Conservation (phyloP, 2,888 invertebrate genomes). For the Thera britannica region DNA sequence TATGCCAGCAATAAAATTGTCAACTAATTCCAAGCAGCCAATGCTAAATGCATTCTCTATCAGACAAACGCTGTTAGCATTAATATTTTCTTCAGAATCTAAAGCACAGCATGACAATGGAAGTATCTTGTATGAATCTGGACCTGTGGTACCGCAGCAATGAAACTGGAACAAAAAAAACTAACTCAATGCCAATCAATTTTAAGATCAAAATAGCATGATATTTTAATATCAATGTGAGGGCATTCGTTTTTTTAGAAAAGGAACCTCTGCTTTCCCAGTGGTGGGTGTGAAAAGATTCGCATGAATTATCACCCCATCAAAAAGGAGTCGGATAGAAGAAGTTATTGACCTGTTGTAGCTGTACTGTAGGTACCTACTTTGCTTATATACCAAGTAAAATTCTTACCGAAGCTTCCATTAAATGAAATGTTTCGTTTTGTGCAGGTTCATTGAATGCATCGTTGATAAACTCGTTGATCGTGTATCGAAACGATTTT, state of each 20-base stretch:
- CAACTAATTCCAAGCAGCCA: constrained; percentile 13
- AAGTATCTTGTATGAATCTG: constrained; percentile 19
- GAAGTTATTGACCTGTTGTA: too few species aligned
- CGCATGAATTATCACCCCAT: too few species aligned
- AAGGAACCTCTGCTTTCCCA: too few species aligned
- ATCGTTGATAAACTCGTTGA: not conserved
- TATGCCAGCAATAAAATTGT: not conserved
- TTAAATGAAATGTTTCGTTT: constrained; percentile 14
- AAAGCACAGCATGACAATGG: constrained; percentile 15
- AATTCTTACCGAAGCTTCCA: constrained; percentile 17
- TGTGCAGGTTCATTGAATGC: constrained; percentile 5
- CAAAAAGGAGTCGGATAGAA: too few species aligned
- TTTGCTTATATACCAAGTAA: not conserved
- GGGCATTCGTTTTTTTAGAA: too few species aligned
- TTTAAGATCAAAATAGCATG: not conserved
- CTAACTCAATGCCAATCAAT: not conserved
- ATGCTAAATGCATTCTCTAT: constrained; percentile 15
- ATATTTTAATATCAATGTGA: too few species aligned
- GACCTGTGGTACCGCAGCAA: constrained; percentile 22
- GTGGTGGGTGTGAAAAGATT: too few species aligned
- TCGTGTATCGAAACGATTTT: not conserved
- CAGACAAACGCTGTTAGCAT: constrained; percentile 4
- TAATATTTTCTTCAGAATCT: not conserved
- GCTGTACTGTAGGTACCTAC: too few species aligned
- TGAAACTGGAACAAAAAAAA: constrained; percentile 11